A percentile compares a stretch with the other conserved stretches of the same genome.
Evolutionary conservation across 2,888 invertebrate species (phyloP).

Genomic region (Rhorus exstirpatorius): DNA sequence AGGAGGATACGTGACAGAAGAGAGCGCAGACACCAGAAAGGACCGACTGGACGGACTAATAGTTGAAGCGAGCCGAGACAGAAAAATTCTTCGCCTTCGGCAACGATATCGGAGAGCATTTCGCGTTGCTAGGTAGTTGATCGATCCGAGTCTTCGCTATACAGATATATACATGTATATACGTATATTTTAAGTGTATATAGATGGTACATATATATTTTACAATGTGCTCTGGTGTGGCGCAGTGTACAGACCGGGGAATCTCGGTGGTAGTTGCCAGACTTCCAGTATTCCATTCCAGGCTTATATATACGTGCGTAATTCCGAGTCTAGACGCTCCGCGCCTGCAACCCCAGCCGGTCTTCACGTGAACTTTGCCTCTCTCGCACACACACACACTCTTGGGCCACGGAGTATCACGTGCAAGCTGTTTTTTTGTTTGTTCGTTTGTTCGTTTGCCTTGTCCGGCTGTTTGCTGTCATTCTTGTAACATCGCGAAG

Average conservation of each 20-base stretch:
- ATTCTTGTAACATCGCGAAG: neutral
- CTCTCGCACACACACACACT: neutral
- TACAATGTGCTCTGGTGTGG: conserved; percentile 31
- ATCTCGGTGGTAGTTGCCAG: conserved; percentile 53
- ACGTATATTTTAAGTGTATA: neutral
- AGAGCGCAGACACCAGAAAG: conserved; percentile 17
- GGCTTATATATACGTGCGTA: conserved; percentile 54
- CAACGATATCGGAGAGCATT: conserved; percentile 54
- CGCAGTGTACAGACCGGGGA: neutral
- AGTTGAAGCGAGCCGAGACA: conserved; percentile 5
- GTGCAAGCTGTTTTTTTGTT: neutral
- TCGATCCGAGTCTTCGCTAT: conserved; percentile 61
- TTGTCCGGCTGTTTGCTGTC: conserved; percentile 1
- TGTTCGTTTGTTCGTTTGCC: neutral
- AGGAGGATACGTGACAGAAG: conserved; percentile 33
- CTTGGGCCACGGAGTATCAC: neutral
- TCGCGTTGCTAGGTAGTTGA: conserved; percentile 70
- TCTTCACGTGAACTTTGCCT: conserved; percentile 52
- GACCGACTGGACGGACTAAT: conserved; percentile 42
- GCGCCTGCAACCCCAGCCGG: conserved; percentile 20
- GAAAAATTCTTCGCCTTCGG: conserved; percentile 54
- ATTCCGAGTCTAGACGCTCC: conserved; percentile 63
- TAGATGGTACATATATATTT: conserved; percentile 8
- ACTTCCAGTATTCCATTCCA: conserved; percentile 48
- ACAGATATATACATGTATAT: conserved; percentile 31